Evolutionary conservation across 2,113 vertebrate genomes (phyloP), one percentile per base, ranked within the genome.

Genomic region (Corydoras maculifer): DNA sequence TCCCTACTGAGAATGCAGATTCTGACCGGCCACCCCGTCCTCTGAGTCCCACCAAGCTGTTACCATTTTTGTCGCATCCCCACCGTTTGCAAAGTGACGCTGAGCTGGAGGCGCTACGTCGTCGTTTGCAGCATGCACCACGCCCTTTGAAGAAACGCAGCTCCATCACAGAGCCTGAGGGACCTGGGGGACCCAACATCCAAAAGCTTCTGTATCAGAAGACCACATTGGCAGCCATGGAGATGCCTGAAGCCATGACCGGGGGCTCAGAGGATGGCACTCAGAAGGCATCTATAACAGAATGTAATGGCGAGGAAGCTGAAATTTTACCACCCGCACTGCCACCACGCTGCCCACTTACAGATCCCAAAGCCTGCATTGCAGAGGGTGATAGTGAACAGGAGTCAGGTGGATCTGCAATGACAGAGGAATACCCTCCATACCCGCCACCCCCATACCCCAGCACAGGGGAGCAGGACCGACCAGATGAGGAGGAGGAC

Each of bases 191-290:
- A 13, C 95, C 95, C 25, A 96, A 96, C 78, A 94, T 98, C 62
- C 96, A 96, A 86, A 96, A 96, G 76, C 91, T 98, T 1, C 75
- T 98, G 43, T 97, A 97, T 78, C 95, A 98, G 90, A 92, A 93
- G 79, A 94, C 94, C 79, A 97, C 96, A 9, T 84, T 97, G 49
- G 94, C 96, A 49, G 95, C 95, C 60, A 97, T 98, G 96, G 96
- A 97, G 84, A 87, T 87, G 49, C 91, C 91, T 49, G 87, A 91
- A 62, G 86, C 50, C 8, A 61, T 25, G 18, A 25, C 87, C 0
- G 81, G 82, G 3, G 88, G 88, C 79, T 86, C 3, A 48, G 86
- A 3, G 87, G 82, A 55, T 75, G 82, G 35, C 7, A 43, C 7
- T 43, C 35, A 43, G 7, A 43, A 43, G 35, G 35, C 35, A 43